These are phyloP conservation scores for Peromyscus maniculatus DNA, from an alignment of 2,113 vertebrate species.

Conservation along the genomic window DNA sequence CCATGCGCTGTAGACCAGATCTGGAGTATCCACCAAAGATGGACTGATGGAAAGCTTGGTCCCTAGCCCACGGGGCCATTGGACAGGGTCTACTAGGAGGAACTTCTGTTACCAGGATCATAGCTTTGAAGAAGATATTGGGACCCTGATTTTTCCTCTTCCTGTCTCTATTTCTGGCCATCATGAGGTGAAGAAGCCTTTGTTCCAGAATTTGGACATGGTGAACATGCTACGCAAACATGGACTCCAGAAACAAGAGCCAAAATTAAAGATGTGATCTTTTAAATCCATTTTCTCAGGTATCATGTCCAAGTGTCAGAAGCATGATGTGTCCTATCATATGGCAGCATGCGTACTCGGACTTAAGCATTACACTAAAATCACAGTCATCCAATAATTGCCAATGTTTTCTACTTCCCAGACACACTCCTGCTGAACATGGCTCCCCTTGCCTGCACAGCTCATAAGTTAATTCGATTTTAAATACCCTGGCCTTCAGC, in stretches of 20 bases:
- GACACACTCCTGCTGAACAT: neutral
- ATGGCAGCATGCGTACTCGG: neutral
- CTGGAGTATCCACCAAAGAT: neutral
- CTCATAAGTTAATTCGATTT: constrained; percentile 42
- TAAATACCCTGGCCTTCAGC: neutral
- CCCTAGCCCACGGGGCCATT: too few species aligned
- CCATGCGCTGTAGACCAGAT: neutral
- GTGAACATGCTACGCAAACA: neutral
- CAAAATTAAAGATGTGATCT: neutral
- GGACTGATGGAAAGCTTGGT: neutral
- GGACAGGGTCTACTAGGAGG: neutral
- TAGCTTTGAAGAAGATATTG: neutral
- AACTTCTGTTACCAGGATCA: neutral
- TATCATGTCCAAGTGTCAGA: neutral
- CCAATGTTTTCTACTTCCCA: neutral
- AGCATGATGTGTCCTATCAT: neutral
- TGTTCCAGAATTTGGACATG: too few species aligned
- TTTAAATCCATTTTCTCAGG: neutral
- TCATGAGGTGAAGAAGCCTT: neutral
- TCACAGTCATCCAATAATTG: neutral
- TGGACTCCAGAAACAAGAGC: neutral
- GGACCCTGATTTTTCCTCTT: neutral
- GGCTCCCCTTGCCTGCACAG: neutral
- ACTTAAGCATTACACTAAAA: constrained; percentile 35
- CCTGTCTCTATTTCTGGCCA: neutral